These are phyloP conservation scores for Scyliorhinus canicula DNA, from an alignment of 2,797 vertebrate species.

Conservation along the genomic window DNA sequence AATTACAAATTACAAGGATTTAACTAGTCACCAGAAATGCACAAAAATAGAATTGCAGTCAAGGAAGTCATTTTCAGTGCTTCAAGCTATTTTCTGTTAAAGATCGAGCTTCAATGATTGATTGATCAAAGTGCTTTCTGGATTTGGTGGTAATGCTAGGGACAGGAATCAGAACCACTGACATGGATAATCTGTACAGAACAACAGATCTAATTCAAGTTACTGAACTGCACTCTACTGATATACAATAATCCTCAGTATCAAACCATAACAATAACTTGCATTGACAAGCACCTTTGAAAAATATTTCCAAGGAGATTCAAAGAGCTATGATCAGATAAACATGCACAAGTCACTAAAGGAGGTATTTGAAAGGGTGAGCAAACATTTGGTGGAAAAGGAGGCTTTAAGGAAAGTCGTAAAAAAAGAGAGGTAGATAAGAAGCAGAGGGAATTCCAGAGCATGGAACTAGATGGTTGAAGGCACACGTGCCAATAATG, in stretches of 20 bases:
- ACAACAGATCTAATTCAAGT: slow-evolving; percentile 49
- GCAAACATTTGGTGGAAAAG: background rate
- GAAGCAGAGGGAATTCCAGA: background rate
- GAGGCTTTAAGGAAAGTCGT: background rate
- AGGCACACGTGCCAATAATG: background rate
- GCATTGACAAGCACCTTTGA: background rate
- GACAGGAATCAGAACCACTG: slow-evolving; percentile 80
- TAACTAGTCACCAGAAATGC: slow-evolving; percentile 75
- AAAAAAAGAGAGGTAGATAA: background rate
- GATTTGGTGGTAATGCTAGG: slow-evolving; percentile 89
- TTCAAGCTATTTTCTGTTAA: slow-evolving; percentile 91
- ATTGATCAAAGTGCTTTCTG: slow-evolving; percentile 96
- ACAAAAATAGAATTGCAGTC: slow-evolving; percentile 76
- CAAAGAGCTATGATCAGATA: background rate
- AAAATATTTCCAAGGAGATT: background rate
- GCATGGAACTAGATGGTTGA: background rate
- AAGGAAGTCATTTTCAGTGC: slow-evolving; percentile 81
- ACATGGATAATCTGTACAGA: slow-evolving; percentile 92
- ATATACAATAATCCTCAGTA: background rate
- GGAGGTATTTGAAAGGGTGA: background rate
- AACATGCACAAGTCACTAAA: background rate
- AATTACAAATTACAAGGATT: slow-evolving; percentile 71
- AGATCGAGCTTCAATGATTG: slow-evolving; percentile 97
- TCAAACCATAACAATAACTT: background rate
- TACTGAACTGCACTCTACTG: background rate